These are phyloP conservation scores for Catalaphyllia jardinei DNA, from an alignment of 64 coral and sea anemone species.

Conservation along the genomic window DNA sequence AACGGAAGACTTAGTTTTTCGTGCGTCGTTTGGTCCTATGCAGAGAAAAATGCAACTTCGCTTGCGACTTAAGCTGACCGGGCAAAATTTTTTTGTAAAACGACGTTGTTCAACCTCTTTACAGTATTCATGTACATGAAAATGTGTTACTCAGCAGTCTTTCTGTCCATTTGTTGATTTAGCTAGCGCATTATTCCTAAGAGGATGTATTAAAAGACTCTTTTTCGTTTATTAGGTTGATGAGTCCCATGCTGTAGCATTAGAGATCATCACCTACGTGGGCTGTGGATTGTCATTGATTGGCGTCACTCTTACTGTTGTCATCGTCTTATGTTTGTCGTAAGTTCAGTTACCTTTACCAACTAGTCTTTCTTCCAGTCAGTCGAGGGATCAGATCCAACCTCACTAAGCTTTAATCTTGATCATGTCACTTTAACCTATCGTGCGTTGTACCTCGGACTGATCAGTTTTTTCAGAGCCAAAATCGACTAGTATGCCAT, in stretches of 20 bases:
- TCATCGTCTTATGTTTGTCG: conserved; percentile 60
- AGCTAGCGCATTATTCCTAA: background rate
- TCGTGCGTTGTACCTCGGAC: too few relatives aligned
- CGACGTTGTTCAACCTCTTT: too few relatives aligned
- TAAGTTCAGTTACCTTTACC: conserved; percentile 21
- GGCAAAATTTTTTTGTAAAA: too few relatives aligned
- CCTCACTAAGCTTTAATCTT: background rate
- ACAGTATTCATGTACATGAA: too few relatives aligned
- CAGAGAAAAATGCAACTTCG: too few relatives aligned
- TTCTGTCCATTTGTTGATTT: background rate
- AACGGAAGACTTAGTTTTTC: too few relatives aligned
- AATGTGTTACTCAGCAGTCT: too few relatives aligned
- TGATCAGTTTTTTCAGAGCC: too few relatives aligned
- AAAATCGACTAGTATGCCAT: too few relatives aligned
- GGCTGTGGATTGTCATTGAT: conserved; percentile 65
- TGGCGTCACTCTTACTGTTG: conserved; percentile 41
- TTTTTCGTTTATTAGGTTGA: background rate
- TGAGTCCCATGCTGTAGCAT: conserved; percentile 20
- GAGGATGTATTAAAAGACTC: background rate
- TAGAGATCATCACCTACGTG: conserved; percentile 76
- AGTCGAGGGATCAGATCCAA: background rate
- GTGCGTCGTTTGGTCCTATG: too few relatives aligned
- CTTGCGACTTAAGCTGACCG: too few relatives aligned
- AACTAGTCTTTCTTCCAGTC: background rate
- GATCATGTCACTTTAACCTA: background rate